Conservation (phyloP, 1,140 invertebrate genomes). For the Drosophila subobscura region DNA sequence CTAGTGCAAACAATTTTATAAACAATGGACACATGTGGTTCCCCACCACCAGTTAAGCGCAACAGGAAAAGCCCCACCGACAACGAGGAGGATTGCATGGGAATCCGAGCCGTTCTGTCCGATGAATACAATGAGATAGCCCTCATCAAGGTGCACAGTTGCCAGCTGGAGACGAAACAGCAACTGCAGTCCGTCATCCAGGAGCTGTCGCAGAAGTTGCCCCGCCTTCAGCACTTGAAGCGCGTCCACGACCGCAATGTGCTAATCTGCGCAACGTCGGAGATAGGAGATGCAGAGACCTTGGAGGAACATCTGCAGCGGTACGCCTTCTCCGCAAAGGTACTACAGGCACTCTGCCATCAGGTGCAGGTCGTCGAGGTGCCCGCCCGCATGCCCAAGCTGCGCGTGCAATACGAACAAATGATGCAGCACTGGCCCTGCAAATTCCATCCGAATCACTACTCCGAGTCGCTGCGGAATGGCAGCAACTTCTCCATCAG, state of each 20-base stretch:
- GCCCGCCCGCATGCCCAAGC: slow-evolving; percentile 86
- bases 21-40: slow-evolving; percentile 36
- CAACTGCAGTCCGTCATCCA: slow-evolving; percentile 87
- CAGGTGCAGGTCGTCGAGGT: slow-evolving; percentile 86
- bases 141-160: slow-evolving; percentile 86
- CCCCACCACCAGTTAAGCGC: slow-evolving; percentile 48
- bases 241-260: slow-evolving; percentile 87
- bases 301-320: slow-evolving; percentile 48
- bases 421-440: slow-evolving; percentile 90
- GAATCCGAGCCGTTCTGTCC: slow-evolving; percentile 84
- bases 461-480: slow-evolving; percentile 87
- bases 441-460: slow-evolving; percentile 92
- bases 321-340: slow-evolving; percentile 46
- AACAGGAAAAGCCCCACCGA: not conserved
- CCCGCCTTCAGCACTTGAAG: slow-evolving; percentile 89
- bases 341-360: slow-evolving; percentile 69
- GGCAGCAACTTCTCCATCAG: slow-evolving; percentile 87
- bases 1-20: not conserved
- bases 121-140: slow-evolving; percentile 85
- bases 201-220: slow-evolving; percentile 85
- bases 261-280: slow-evolving; percentile 84
- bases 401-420: slow-evolving; percentile 88
- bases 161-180: slow-evolving; percentile 86
- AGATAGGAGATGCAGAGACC: slow-evolving; percentile 29
- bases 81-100: slow-evolving; percentile 22